Conservation (phyloP, 2,797 vertebrate species). For the Lagorchestes hirsutus region DNA sequence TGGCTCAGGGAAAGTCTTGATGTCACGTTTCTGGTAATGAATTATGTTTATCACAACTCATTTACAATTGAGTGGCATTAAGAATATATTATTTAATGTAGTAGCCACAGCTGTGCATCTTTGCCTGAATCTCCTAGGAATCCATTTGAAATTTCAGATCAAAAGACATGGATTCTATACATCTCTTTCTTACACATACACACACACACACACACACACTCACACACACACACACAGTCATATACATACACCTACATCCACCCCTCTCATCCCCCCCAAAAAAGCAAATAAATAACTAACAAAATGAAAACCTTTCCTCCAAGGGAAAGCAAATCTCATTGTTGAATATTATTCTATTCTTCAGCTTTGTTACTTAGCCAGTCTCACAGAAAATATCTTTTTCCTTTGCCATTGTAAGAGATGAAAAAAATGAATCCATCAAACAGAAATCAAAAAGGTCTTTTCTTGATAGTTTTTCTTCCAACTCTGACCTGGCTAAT, state of each 20-base stretch:
- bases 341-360: background rate
- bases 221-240: background rate
- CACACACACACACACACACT: background rate
- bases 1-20: background rate
- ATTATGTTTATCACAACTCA: background rate
- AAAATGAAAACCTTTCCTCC: background rate
- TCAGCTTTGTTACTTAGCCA: background rate
- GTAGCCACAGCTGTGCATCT: background rate
- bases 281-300: background rate
- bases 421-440: background rate
- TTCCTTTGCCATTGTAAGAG: background rate
- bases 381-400: background rate
- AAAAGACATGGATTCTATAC: background rate
- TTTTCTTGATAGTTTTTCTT: background rate
- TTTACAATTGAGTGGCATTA: conserved; percentile 6
- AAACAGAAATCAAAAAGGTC: background rate
- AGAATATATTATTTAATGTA: conserved; percentile 25
- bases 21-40: background rate
- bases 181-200: background rate
- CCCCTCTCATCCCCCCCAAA: too few relatives aligned
- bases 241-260: too few relatives aligned
- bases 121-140: background rate
- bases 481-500: background rate
- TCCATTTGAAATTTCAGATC: background rate
- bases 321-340: background rate